Percentiles rank a stretch among this genome's conserved stretches.
Conservation (phyloP, 2,797 vertebrate genomes). For the Poecilia wingei region DNA sequence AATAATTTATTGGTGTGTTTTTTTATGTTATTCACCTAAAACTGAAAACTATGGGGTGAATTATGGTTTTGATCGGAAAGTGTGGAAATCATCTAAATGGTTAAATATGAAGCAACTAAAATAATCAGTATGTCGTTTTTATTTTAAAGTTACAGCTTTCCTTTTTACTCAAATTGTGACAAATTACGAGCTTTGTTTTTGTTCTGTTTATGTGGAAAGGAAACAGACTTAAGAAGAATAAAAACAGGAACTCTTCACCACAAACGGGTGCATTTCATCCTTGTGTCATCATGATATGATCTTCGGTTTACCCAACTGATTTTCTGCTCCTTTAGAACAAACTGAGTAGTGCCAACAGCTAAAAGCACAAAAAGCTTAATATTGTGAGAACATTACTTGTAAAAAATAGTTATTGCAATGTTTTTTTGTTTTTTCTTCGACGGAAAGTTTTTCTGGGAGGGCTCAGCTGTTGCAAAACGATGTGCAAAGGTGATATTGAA, state of each 20-base stretch:
- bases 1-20: not conserved
- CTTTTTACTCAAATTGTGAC: not conserved
- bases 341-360: not conserved
- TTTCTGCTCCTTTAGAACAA: not conserved
- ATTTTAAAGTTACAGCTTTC: no score
- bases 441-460: not conserved
- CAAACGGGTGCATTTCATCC: not conserved
- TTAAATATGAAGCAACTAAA: not conserved
- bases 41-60: not conserved
- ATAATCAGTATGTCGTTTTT: not conserved
- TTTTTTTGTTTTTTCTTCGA: not conserved
- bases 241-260: slow-evolving; percentile 9
- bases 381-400: not conserved
- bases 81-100: not conserved
- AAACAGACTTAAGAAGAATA: not conserved
- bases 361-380: not conserved
- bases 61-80: not conserved
- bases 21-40: not conserved
- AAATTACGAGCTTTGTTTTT: not conserved
- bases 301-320: not conserved
- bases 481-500: not conserved
- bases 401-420: not conserved
- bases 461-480: not conserved
- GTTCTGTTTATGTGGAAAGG: not conserved
- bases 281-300: no score